Evolutionary conservation across 2,113 vertebrate genomes (phyloP).

Genomic region (Donacobius atricapilla): DNA sequence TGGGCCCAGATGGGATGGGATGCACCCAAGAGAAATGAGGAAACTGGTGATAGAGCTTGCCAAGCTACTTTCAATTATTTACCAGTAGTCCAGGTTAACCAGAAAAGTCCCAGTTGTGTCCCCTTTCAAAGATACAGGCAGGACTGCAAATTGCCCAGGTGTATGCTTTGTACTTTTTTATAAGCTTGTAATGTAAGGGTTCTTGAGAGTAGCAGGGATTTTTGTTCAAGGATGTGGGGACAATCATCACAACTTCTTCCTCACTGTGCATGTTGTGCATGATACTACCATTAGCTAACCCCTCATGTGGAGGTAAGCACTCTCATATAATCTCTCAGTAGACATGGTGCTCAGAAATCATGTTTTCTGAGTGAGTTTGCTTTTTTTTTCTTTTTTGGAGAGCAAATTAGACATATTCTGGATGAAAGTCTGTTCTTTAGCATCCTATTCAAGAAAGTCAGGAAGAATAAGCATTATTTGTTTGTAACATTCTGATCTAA

Average conservation of each 20-base stretch:
- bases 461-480: neutral
- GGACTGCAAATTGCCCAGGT: neutral
- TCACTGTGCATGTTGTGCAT: neutral
- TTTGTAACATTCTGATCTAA: neutral
- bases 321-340: neutral
- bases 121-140: neutral
- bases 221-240: neutral
- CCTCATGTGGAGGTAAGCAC: neutral
- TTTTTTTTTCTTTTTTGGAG: neutral
- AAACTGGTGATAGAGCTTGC: neutral
- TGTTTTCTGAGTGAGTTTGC: neutral
- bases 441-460: neutral
- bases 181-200: neutral
- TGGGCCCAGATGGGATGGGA: neutral
- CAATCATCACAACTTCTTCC: neutral
- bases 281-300: neutral
- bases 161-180: neutral
- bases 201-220: neutral
- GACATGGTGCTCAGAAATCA: neutral
- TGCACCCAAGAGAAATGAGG: neutral
- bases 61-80: neutral
- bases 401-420: neutral
- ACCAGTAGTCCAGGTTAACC: neutral
- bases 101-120: neutral
- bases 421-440: neutral